Conservation (phyloP, 2,797 vertebrate species). For the Gallinago nigripennis region DNA sequence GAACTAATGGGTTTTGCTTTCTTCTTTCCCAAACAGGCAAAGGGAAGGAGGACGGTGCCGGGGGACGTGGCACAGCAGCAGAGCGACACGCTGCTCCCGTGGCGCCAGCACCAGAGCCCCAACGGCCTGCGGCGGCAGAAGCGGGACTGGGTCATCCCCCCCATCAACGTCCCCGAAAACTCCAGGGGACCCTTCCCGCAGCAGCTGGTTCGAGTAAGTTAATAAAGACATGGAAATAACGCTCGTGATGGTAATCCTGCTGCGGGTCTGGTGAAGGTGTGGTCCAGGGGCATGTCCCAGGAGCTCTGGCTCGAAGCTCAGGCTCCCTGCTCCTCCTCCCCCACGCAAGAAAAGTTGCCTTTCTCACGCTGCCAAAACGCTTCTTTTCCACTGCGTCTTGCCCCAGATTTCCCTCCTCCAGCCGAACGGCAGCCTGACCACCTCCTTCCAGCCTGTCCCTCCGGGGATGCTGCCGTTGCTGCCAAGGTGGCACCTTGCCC, state of each 20-base stretch:
- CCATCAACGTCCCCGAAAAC: conserved; percentile 96
- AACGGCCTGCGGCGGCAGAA: conserved; percentile 87
- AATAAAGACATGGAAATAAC: too few relatives aligned
- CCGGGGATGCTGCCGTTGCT: not conserved
- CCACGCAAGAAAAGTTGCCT: not conserved
- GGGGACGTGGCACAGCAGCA: conserved; percentile 74
- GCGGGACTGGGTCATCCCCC: conserved; percentile 97
- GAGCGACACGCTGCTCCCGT: conserved; percentile 80
- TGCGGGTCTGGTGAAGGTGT: not conserved
- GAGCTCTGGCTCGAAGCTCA: not conserved
- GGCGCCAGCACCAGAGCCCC: conserved; percentile 73
- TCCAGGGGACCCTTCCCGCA: conserved; percentile 94
- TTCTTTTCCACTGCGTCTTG: not conserved
- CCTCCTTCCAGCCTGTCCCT: conserved; percentile 49
- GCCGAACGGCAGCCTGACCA: conserved; percentile 22
- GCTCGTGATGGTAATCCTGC: rapidly evolving
- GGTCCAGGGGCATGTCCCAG: not conserved
- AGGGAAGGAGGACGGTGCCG: conserved; percentile 75
- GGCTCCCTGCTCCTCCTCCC: not conserved
- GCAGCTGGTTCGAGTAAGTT: conserved; percentile 95
- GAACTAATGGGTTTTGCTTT: conserved; percentile 1
- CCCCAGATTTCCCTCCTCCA: not conserved
- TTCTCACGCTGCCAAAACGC: not conserved
- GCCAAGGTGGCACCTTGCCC: conserved; percentile 49
- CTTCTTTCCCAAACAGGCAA: conserved; percentile 67